Percentiles rank a stretch among this genome's conserved stretches.
phyloP scores from a whole-genome alignment of 2,888 invertebrate genomes.

The Scaptodrosophila latifasciaeformis region DNA sequence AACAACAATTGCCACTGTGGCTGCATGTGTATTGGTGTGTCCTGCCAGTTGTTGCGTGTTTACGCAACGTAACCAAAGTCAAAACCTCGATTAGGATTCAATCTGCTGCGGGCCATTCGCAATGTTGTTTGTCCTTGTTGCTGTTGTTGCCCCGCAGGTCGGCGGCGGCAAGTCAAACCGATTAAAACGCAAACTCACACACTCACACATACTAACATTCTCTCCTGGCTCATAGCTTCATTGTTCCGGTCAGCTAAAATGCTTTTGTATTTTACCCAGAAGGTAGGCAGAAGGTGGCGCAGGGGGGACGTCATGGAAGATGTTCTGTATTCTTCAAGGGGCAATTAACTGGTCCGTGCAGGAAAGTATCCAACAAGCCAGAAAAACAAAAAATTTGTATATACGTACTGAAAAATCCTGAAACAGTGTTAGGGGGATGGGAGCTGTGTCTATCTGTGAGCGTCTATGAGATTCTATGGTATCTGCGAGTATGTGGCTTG shows the following conservation, averaged over 20 bases:
- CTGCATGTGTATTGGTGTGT: not conserved
- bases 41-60: conserved; percentile 68
- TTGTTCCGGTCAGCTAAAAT: conserved; percentile 43
- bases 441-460: conserved; percentile 20
- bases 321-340: conserved; percentile 69
- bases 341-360: conserved; percentile 67
- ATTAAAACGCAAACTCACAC: conserved; percentile 43
- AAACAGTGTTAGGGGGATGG: not conserved
- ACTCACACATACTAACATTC: conserved; percentile 24
- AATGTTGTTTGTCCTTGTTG: conserved; percentile 37
- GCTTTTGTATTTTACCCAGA: conserved; percentile 38
- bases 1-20: not conserved
- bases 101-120: conserved; percentile 58
- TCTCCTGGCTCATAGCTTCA: conserved; percentile 15
- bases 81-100: conserved; percentile 73
- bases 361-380: conserved; percentile 38
- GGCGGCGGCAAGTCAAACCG: conserved; percentile 60
- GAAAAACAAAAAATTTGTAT: conserved; percentile 24
- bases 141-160: conserved; percentile 49
- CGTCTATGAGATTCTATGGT: conserved; percentile 14
- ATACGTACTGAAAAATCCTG: not conserved
- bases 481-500: conserved; percentile 26
- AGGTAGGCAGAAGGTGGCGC: conserved; percentile 10
- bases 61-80: conserved; percentile 74
- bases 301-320: conserved; percentile 3